Conservation (phyloP, 2,888 invertebrate species). For the Megaustenia siamemsis region DNA sequence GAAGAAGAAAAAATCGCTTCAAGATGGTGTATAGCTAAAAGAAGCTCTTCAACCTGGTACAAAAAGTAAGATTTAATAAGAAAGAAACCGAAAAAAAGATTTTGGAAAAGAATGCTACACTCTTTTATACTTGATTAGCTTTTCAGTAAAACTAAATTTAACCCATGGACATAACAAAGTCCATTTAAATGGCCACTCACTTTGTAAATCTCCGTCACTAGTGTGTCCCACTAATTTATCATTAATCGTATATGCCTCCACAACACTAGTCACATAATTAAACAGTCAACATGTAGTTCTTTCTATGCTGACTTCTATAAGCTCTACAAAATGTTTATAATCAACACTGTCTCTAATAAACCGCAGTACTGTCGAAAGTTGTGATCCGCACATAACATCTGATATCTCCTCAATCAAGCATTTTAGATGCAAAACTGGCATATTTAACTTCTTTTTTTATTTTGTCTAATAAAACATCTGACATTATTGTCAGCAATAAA, state of each 20-base stretch:
- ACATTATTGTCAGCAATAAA: too few species aligned
- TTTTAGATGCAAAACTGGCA: background rate
- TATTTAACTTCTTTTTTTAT: background rate
- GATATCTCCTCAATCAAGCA: background rate
- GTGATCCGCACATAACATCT: background rate
- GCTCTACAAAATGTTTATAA: background rate
- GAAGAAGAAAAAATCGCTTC: too few species aligned
- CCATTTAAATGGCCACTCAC: background rate
- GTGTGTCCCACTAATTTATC: background rate
- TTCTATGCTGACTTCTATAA: background rate
- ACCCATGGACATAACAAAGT: background rate
- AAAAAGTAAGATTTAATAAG: too few species aligned
- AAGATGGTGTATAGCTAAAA: too few species aligned
- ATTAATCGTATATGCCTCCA: background rate
- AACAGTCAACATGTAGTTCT: background rate
- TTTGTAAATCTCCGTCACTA: background rate
- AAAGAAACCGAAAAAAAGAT: too few species aligned
- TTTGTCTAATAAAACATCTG: background rate
- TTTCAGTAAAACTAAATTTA: background rate
- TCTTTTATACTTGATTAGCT: background rate
- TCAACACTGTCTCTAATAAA: background rate
- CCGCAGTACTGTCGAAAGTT: background rate
- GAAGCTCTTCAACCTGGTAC: too few species aligned
- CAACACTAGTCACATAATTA: background rate
- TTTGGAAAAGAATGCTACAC: background rate